Conservation (phyloP, 2,888 invertebrate genomes). For the Pachliopta kotzebuea region DNA sequence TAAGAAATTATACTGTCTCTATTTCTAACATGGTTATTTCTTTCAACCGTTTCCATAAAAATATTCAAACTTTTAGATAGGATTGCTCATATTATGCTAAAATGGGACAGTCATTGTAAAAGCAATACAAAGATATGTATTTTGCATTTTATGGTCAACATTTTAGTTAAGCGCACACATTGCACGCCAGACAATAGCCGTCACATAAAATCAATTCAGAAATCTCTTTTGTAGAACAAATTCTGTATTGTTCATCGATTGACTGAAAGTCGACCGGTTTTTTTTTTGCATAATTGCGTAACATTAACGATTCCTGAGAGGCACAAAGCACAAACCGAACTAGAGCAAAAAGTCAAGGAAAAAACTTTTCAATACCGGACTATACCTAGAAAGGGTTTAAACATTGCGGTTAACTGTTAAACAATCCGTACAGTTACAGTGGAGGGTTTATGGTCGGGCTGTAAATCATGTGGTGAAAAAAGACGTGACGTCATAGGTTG, state of each 20-base stretch:
- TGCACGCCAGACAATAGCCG: conserved; percentile 47
- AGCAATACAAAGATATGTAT: conserved; percentile 32
- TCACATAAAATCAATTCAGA: conserved; percentile 44
- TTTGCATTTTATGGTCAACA: conserved; percentile 44
- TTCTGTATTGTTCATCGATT: conserved; percentile 43
- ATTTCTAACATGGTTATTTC: not conserved
- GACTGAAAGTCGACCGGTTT: conserved; percentile 59
- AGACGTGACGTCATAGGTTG: conserved; percentile 70
- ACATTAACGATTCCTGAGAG: conserved; percentile 59
- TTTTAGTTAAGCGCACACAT: conserved; percentile 41
- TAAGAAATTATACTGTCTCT: not conserved
- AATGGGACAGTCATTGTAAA: conserved; percentile 22
- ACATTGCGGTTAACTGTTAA: conserved; percentile 78
- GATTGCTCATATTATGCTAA: conserved; percentile 11
- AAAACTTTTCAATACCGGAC: conserved; percentile 49
- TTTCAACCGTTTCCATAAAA: conserved; percentile 13
- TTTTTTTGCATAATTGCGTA: conserved; percentile 76
- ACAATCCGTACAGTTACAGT: conserved; percentile 78
- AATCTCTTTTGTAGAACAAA: conserved; percentile 41
- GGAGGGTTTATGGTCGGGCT: conserved; percentile 66
- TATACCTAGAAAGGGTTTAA: conserved; percentile 77
- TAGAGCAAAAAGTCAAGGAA: conserved; percentile 68
- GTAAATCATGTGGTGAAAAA: conserved; percentile 76
- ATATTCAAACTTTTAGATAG: conserved; percentile 14
- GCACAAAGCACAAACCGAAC: conserved; percentile 54